Conservation (phyloP, 92 coral and sea anemone genomes). For the Chrysogorgia sp. region DNA sequence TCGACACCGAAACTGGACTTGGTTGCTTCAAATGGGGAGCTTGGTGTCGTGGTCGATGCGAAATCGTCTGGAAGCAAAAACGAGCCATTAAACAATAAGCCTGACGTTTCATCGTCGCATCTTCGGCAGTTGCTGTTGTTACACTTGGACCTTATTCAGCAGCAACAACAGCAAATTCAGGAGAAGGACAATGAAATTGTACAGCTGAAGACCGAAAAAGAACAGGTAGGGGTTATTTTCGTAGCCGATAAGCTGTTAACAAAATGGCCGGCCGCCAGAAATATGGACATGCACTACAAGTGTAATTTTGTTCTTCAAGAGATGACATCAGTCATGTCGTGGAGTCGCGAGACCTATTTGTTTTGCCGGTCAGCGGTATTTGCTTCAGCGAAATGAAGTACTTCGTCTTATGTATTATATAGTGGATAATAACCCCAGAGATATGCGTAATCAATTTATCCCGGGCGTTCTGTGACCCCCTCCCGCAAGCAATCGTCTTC, state of each 20-base stretch:
- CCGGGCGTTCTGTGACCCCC: too few species aligned
- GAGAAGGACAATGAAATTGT: slow-evolving; percentile 84
- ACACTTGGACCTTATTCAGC: slow-evolving; percentile 96
- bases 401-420: too few species aligned
- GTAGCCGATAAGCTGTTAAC: slow-evolving; percentile 39
- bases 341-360: slow-evolving; percentile 58
- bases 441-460: too few species aligned
- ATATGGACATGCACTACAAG: neutral
- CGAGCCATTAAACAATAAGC: slow-evolving; percentile 75
- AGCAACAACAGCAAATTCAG: slow-evolving; percentile 92
- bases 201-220: slow-evolving; percentile 89
- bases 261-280: neutral
- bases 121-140: slow-evolving; percentile 87
- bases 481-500: too few species aligned
- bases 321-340: slow-evolving; percentile 55
- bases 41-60: slow-evolving; percentile 12
- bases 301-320: slow-evolving; percentile 26
- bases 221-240: slow-evolving; percentile 73
- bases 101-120: slow-evolving; percentile 82
- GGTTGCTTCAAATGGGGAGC: slow-evolving; percentile 35
- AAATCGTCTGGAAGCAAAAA: slow-evolving; percentile 55
- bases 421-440: too few species aligned
- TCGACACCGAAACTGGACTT: slow-evolving; percentile 36
- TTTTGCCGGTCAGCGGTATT: slow-evolving; percentile 92
- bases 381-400: slow-evolving; percentile 65